Conservation (phyloP, 2,113 vertebrate species). For the Corythornis vintsioides region DNA sequence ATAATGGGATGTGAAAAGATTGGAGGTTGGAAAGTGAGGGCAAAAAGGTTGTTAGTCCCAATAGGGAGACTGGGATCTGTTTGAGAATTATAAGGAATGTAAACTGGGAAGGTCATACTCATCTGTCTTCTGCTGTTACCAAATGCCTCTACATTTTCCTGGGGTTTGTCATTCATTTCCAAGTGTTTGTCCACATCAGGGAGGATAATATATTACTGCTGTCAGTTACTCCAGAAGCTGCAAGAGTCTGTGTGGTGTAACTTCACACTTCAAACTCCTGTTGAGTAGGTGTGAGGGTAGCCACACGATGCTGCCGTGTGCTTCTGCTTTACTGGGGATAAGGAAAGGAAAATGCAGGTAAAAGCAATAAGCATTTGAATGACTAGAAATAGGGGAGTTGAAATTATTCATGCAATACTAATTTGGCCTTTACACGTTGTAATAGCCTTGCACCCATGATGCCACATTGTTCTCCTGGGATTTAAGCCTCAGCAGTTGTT, state of each 20-base stretch:
- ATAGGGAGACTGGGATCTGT: not conserved
- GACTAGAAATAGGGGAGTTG: not conserved
- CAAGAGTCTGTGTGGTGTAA: not conserved
- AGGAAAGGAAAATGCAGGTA: not conserved
- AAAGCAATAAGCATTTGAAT: not conserved
- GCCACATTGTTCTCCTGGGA: not conserved
- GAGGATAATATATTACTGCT: conserved; percentile 38
- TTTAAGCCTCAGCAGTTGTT: not conserved
- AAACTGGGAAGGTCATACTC: conserved; percentile 26
- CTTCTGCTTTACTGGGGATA: not conserved
- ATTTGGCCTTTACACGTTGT: not conserved
- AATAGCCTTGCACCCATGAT: not conserved
- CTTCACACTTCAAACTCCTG: not conserved
- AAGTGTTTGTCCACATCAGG: conserved; percentile 45
- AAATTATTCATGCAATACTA: not conserved
- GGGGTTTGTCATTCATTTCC: conserved; percentile 40
- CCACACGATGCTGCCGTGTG: not conserved
- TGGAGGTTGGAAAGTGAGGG: not conserved
- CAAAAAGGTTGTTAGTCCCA: not conserved
- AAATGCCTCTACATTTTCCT: conserved; percentile 13
- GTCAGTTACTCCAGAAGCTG: conserved; percentile 33
- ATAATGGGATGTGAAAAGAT: not conserved
- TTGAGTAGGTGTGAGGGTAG: not conserved
- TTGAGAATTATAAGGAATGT: not conserved
- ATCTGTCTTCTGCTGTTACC: not conserved